Conservation (phyloP, 2,888 invertebrate species). For the Arge pagana region DNA sequence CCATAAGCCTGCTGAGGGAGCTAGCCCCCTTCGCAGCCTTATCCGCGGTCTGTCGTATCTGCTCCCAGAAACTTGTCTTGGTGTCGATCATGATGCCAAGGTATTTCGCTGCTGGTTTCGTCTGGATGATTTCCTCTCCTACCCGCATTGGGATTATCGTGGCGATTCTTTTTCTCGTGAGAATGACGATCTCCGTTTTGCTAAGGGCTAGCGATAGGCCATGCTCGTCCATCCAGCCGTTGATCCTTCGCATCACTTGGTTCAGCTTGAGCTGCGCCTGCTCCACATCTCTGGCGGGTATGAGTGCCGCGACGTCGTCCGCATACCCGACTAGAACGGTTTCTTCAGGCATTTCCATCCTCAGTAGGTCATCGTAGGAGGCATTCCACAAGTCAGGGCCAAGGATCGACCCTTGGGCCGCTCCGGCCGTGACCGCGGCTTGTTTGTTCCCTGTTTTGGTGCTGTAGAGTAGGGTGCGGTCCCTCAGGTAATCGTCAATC, state of each 20-base stretch:
- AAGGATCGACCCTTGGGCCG: slow-evolving; percentile 29
- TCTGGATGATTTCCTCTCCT: slow-evolving; percentile 26
- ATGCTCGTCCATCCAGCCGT: slow-evolving; percentile 19
- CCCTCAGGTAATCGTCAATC: slow-evolving; percentile 30
- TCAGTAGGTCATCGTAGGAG: slow-evolving; percentile 12
- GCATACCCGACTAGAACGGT: slow-evolving; percentile 20
- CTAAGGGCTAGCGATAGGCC: slow-evolving; percentile 28
- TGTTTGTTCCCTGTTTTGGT: slow-evolving; percentile 22
- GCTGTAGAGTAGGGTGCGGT: slow-evolving; percentile 29
- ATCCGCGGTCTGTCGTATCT: slow-evolving; percentile 5
- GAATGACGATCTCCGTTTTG: slow-evolving; percentile 30
- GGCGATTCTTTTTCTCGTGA: slow-evolving; percentile 24
- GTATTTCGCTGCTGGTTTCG: slow-evolving; percentile 30
- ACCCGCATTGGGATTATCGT: slow-evolving; percentile 25
- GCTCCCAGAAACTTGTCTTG: slow-evolving; percentile 27
- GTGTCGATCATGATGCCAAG: slow-evolving; percentile 31
- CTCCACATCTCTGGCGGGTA: slow-evolving; percentile 26
- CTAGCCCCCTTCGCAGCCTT: slow-evolving; percentile 24
- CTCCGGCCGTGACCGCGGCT: slow-evolving; percentile 24
- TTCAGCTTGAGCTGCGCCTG: slow-evolving; percentile 13
- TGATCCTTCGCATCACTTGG: slow-evolving; percentile 7
- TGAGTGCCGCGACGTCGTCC: slow-evolving; percentile 17
- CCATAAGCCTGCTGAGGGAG: slow-evolving; percentile 30
- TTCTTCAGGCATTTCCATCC: slow-evolving; percentile 17
- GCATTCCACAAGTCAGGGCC: slow-evolving; percentile 28